phyloP scores from a whole-genome alignment of 2,797 vertebrate genomes.

The Scarus forsteni region DNA sequence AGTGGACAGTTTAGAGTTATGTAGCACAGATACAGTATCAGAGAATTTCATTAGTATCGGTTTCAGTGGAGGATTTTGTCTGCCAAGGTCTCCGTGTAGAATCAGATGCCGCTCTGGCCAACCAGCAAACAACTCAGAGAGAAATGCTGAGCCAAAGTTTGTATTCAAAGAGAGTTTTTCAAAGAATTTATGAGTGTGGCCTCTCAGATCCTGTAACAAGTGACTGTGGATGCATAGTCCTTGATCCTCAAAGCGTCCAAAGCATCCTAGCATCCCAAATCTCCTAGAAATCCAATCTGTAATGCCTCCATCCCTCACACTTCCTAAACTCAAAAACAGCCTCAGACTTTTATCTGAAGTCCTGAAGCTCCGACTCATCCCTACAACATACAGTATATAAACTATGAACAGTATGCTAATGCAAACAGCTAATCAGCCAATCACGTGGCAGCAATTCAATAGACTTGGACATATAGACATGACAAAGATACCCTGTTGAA shows the following conservation, averaged over 20 bases:
- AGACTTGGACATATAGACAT: too few species aligned
- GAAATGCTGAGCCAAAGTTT: slow-evolving; percentile 25
- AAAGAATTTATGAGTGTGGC: slow-evolving; percentile 21
- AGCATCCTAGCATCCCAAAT: slow-evolving; percentile 19
- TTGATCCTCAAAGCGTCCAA: slow-evolving; percentile 31
- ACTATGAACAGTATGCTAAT: too few species aligned
- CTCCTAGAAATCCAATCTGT: slow-evolving; percentile 5
- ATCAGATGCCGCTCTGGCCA: slow-evolving; percentile 14
- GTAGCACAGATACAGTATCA: slow-evolving; percentile 28
- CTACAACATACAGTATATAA: background rate
- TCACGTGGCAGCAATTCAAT: too few species aligned
- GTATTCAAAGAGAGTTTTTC: slow-evolving; percentile 19
- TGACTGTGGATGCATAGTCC: slow-evolving; percentile 12
- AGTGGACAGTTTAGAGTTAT: slow-evolving; percentile 46
- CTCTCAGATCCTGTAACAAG: slow-evolving; percentile 26
- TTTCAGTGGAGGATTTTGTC: slow-evolving; percentile 36
- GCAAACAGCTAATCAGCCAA: too few species aligned
- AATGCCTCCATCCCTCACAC: slow-evolving; percentile 14
- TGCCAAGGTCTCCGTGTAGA: slow-evolving; percentile 12
- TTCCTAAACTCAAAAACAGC: background rate
- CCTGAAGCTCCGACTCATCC: background rate
- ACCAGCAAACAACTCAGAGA: slow-evolving; percentile 18
- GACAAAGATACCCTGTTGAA: too few species aligned
- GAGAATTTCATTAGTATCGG: slow-evolving; percentile 53
- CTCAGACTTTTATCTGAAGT: slow-evolving; percentile 10